Evolutionary conservation across 2,888 invertebrate genomes (phyloP).

Genomic region (Neuroscelio doddi): DNA sequence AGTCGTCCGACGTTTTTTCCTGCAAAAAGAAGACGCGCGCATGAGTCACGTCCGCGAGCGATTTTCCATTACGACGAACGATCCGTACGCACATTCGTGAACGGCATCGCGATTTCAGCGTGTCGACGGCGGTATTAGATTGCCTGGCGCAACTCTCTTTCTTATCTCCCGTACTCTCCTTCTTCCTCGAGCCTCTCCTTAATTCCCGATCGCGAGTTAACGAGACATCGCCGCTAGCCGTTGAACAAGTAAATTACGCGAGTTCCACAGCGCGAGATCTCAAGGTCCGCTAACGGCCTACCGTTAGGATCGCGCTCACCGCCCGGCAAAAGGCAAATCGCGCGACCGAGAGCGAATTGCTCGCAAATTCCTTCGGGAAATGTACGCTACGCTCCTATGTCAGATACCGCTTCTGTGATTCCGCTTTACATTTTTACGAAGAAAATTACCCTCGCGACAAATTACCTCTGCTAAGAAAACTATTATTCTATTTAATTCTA

Average conservation of each 20-base stretch:
- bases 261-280: conserved; percentile 50
- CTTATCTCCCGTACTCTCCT: conserved; percentile 15
- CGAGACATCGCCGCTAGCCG: conserved; percentile 67
- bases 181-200: conserved; percentile 54
- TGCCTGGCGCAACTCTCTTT: conserved; percentile 32
- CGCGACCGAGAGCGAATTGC: conserved; percentile 41
- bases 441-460: background rate
- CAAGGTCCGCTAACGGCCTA: conserved; percentile 65
- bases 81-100: conserved; percentile 44
- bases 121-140: conserved; percentile 43
- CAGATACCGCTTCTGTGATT: conserved; percentile 31
- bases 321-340: conserved; percentile 42
- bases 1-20: background rate
- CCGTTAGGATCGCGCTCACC: conserved; percentile 57
- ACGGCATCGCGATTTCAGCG: conserved; percentile 48
- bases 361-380: conserved; percentile 36
- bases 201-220: conserved; percentile 68
- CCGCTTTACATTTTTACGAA: too few species aligned
- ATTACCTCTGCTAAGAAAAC: background rate
- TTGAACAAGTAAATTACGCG: conserved; percentile 68
- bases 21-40: conserved; percentile 17
- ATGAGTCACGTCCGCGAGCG: conserved; percentile 37
- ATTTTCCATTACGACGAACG: conserved; percentile 37
- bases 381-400: conserved; percentile 26
- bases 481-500: too few species aligned